phyloP scores from a whole-genome alignment of 2,113 vertebrate genomes.

The Zosterops borbonicus region DNA sequence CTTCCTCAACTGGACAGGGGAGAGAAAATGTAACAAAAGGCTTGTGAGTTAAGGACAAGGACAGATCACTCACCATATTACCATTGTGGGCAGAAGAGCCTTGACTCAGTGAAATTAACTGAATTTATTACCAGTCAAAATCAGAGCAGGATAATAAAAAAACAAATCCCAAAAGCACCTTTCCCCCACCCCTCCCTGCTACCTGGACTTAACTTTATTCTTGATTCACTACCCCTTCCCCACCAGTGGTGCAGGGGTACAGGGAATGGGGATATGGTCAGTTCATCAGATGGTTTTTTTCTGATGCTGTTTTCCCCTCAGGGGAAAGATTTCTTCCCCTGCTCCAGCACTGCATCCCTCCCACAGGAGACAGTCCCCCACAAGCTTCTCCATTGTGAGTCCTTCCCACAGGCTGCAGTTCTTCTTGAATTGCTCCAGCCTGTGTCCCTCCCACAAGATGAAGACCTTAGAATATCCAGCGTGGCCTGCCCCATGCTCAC shows the following conservation, averaged over 20 bases:
- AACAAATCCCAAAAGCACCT: not conserved
- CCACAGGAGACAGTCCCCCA: not conserved
- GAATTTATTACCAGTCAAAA: not conserved
- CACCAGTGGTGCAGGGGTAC: not conserved
- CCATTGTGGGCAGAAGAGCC: not conserved
- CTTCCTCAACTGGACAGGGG: not conserved
- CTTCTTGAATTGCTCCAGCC: not conserved
- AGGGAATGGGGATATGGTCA: not conserved
- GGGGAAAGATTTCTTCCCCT: not conserved
- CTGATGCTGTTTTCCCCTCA: not conserved
- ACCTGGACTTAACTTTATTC: not conserved
- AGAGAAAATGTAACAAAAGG: not conserved
- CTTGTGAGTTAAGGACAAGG: not conserved
- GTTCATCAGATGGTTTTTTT: not conserved
- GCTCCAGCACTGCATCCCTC: not conserved
- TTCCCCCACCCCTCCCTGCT: not conserved
- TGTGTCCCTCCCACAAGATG: not conserved
- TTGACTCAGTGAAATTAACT: not conserved
- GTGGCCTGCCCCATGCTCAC: rapidly evolving
- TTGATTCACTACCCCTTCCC: not conserved
- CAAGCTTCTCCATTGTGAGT: not conserved
- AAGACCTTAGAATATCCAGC: not conserved
- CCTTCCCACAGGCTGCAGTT: not conserved
- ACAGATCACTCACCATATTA: not conserved
- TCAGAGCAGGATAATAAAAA: not conserved